phyloP scores from a whole-genome alignment of 2,113 vertebrate genomes.

The Daphoenositta chrysoptera region DNA sequence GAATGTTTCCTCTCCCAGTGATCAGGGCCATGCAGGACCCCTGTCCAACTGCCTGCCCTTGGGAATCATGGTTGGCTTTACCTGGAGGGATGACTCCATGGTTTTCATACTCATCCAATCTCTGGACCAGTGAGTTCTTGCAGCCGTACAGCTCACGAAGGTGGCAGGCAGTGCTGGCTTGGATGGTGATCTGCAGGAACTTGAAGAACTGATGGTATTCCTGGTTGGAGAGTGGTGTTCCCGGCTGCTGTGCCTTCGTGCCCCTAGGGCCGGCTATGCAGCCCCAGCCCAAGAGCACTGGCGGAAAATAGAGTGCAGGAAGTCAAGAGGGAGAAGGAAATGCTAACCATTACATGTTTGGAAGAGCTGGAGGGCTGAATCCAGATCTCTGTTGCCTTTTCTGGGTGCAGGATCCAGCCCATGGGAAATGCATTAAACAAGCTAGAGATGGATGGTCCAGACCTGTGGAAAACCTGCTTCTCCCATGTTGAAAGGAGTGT shows the following conservation, averaged over 20 bases:
- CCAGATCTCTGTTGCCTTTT: neutral
- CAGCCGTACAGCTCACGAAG: slow-evolving; percentile 12
- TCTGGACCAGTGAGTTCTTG: neutral
- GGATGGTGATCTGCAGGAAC: neutral
- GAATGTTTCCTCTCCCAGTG: neutral
- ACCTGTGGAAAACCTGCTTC: neutral
- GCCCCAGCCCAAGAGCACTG: slow-evolving; percentile 8
- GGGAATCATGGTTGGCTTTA: neutral
- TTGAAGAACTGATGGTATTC: slow-evolving; percentile 53
- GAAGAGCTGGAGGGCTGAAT: neutral
- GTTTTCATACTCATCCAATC: slow-evolving; percentile 40
- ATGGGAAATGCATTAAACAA: neutral
- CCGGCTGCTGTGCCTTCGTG: neutral
- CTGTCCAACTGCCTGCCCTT: neutral
- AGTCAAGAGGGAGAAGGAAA: neutral
- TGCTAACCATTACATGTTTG: fast-evolving
- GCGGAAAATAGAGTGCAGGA: neutral
- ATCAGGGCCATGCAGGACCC: neutral
- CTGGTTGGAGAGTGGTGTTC: slow-evolving; percentile 8
- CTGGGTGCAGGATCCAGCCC: neutral
- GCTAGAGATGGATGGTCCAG: neutral
- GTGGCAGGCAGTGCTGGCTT: neutral
- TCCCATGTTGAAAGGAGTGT: neutral
- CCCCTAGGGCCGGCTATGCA: neutral
- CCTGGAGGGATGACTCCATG: slow-evolving; percentile 37